Base-by-base conservation (phyloP, 64 coral and sea anemone species). In the Pocillopora verrucosa region DNA sequence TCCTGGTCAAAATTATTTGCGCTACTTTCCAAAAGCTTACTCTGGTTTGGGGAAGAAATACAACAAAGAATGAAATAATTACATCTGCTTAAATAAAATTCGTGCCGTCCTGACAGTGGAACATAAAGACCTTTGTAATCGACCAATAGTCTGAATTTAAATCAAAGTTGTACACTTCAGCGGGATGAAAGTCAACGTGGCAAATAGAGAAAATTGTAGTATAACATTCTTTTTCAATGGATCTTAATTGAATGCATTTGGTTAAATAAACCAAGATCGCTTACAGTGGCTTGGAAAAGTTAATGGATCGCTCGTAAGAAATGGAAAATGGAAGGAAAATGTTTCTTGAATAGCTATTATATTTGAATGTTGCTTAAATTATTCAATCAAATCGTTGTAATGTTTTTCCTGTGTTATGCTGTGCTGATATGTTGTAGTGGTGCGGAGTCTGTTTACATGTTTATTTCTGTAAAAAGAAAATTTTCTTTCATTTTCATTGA, bases 131-230 rank as follows among this genome's bases (percentile, higher is more conserved):
- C 56, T 59, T 58, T 59, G 26, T 2, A 59, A 59, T 13, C 16
- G 22, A 19, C 14, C 16, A 41, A 58, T 79, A 34, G 77, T 72
- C 17, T 72, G 82, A 85, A 85, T 85, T 85, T 15, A 85, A 85
- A 85, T 69, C 82, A 85, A 72, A 85, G 82, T 85, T 85, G 82
- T 85, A 13, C 82, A 70, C 61, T 72, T 72, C 16, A 41, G 17
- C 63, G 37, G 63, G 59, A 70, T 63, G 70, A 69, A 65, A 62
- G 86, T 88, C 72, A 88, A 88, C 86, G 86, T 88, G 86, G 86
- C 86, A 88, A 34, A 61, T 61, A 26, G 34, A 4, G 12, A 41
- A 87, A 61, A 74, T 26, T 51, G 60, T 26, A 12, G 72, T 76
- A 58, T 2, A 59, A 11, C 16, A 20, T 10, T 12, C 13, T 56